Base-by-base conservation (phyloP, 2,888 invertebrate species). In the Odontomyia ornata region DNA sequence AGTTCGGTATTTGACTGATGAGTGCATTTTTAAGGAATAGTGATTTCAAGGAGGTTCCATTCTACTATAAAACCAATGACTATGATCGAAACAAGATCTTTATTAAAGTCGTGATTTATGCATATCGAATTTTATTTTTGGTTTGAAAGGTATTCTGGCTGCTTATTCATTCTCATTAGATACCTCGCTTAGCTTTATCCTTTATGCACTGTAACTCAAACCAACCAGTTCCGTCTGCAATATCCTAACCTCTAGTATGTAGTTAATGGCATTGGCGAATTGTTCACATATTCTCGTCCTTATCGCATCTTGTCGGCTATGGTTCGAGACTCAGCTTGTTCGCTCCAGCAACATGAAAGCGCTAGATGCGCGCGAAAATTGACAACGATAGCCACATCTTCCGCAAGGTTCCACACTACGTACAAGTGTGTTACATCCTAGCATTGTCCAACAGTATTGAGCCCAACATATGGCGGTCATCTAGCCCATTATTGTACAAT, bases 221-320 rank as follows among this genome's bases (percentile, higher is more conserved):
- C n/a, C 46, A 69, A 69, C 47, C 13, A 69, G 69, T 69, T 69
- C 69, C 47, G 69, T 25, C 15, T 69, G 60, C 3, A 36, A 43
- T 69, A 27, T 69, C 47, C 15, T 46, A 65, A 18, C 65, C 30
- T 25, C 69, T 25, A 60, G 21, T 25, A 13, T n/a, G 47, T 4
- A 69, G 23, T 27, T n/a, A 30, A 69, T 69, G 69, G 47, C 69
- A 69, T 69, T 69, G 69, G 47, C 21, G 69, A 69, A 69, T 69
- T 69, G 15, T 69, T 69, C 69, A 43, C 47, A 47, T 69, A 36
- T 69, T 69, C 69, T 18, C 47, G 69, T 69, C 69, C 69, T 69
- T 69, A 69, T 69, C 69, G 18, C 47, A 69, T 23, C 11, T 69
- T 69, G n/a, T 69, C 23, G 46, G 69, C 46, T 11, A 69, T 69